A percentile compares a stretch with the other conserved stretches of the same genome.
Conservation (phyloP, 1,140 invertebrate species). For the Caenorhabditis brenneri region DNA sequence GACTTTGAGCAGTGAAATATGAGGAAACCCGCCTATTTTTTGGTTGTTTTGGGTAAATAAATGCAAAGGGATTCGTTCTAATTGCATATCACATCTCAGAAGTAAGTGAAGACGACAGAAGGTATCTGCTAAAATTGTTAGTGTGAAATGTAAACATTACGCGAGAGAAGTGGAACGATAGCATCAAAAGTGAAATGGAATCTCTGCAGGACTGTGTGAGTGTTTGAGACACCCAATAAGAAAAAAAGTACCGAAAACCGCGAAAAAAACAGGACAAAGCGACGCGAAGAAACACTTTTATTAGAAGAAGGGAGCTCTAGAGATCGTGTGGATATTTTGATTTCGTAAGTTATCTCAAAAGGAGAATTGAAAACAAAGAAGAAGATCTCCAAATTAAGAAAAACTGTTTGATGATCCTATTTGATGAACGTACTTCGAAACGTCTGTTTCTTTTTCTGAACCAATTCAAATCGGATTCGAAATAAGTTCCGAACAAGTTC, state of each 20-base stretch:
- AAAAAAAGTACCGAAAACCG: background rate
- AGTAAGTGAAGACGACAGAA: background rate
- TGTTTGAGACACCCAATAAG: background rate
- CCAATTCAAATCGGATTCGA: background rate
- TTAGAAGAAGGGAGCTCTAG: background rate
- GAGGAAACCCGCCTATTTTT: no score
- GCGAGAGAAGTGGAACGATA: conserved; percentile 22
- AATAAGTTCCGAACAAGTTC: conserved; percentile 5
- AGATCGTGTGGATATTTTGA: background rate
- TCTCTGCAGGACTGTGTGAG: background rate
- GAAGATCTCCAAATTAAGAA: no score
- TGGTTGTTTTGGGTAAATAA: no score
- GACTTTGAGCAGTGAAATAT: no score
- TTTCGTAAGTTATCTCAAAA: background rate
- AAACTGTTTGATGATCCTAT: no score
- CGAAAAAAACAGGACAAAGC: background rate
- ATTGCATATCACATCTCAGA: background rate
- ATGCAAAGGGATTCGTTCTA: no score
- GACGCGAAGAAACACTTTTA: background rate
- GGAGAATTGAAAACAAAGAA: no score
- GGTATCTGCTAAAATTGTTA: background rate
- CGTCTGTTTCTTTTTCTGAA: no score
- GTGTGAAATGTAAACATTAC: conserved; percentile 36
- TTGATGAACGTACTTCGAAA: no score
- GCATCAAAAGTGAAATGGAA: conserved; percentile 32